Percentiles rank a stretch among this genome's conserved stretches.
Evolutionary conservation across 2,888 invertebrate species (phyloP).

Genomic region (Carpatolechia fugitivella): DNA sequence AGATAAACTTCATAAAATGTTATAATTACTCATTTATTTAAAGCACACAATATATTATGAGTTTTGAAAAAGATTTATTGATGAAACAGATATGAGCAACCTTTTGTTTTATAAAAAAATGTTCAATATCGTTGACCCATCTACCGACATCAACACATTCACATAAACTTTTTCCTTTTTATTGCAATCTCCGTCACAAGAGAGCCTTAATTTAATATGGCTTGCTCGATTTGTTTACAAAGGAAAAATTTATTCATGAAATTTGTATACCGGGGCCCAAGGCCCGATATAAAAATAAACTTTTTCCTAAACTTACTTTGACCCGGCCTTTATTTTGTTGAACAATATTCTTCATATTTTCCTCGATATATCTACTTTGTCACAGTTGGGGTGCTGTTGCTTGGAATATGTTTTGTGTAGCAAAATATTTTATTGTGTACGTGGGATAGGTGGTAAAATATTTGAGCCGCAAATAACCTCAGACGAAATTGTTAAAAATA

Average conservation of each 20-base stretch:
- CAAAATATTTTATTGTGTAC: too few species aligned
- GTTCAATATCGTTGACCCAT: too few species aligned
- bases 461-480: too few species aligned
- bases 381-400: slow-evolving; percentile 10
- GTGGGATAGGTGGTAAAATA: too few species aligned
- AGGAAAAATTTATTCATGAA: slow-evolving; percentile 78
- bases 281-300: slow-evolving; percentile 59
- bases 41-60: too few species aligned
- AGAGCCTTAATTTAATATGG: slow-evolving; percentile 71
- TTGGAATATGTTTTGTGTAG: too few species aligned
- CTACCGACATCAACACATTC: background rate
- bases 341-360: slow-evolving; percentile 48
- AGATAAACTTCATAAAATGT: too few species aligned
- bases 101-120: too few species aligned
- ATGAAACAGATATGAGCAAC: too few species aligned
- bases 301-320: slow-evolving; percentile 60
- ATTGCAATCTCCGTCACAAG: slow-evolving; percentile 56
- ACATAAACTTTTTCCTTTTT: slow-evolving; percentile 31
- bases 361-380: slow-evolving; percentile 29
- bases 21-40: too few species aligned
- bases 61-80: too few species aligned
- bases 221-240: slow-evolving; percentile 76
- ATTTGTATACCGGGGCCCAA: slow-evolving; percentile 69
- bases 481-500: too few species aligned
- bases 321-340: slow-evolving; percentile 39